Conservation (phyloP, 2,113 vertebrate genomes). For the Dryoscopus gambensis region DNA sequence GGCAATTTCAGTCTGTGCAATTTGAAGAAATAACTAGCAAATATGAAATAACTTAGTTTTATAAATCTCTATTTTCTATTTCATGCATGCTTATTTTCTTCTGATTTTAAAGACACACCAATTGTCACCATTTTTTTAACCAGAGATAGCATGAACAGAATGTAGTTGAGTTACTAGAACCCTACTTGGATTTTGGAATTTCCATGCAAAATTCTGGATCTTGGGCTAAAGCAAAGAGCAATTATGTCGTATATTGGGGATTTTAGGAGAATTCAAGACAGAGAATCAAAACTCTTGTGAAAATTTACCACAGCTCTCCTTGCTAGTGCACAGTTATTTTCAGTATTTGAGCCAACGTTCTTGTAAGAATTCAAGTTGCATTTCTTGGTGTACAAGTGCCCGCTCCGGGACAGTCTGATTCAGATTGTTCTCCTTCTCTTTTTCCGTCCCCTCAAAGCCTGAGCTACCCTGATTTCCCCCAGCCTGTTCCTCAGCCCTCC, state of each 20-base stretch:
- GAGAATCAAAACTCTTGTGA: not conserved
- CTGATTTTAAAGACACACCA: not conserved
- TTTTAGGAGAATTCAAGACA: not conserved
- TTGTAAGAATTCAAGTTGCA: not conserved
- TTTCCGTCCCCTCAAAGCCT: not conserved
- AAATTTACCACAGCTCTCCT: not conserved
- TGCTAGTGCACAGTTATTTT: accelerated
- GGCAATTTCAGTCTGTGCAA: not conserved
- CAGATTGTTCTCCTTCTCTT: not conserved
- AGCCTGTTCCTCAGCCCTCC: not conserved
- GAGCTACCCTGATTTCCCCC: not conserved
- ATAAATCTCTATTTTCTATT: not conserved
- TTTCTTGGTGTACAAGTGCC: not conserved
- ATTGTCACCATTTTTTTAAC: not conserved
- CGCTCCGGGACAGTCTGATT: not conserved
- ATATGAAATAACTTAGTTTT: not conserved
- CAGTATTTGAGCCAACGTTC: not conserved
- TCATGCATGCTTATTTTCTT: not conserved
- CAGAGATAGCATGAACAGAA: not conserved
- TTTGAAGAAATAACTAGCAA: not conserved
- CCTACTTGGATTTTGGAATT: not conserved
- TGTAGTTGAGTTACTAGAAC: not conserved
- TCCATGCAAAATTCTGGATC: not conserved
- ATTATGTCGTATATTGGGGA: not conserved
- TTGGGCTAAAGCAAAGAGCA: not conserved